Evolutionary conservation across 2,797 vertebrate species (phyloP), one percentile per base, ranked within the genome.

Genomic region (Syngnathus rostellatus): DNA sequence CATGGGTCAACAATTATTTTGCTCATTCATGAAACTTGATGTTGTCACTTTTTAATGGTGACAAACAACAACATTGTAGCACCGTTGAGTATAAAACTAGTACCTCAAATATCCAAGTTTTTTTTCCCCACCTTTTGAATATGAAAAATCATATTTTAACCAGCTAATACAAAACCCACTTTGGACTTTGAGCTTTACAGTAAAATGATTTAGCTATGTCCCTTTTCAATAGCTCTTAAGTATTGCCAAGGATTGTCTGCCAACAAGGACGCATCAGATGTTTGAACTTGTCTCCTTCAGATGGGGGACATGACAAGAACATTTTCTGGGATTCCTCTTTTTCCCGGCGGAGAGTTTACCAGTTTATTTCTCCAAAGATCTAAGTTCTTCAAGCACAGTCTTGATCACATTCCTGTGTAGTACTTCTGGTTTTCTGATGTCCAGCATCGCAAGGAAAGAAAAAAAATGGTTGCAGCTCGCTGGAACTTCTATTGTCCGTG

Each of bases 381-480:
- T 41, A 11, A 53, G 37, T n/a, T 54, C 48, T 38, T 65, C 72
- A 77, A 77, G 63, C 46, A 67, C 71, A 77, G 65, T 83, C 71
- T 70, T 65, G 68, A 83, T 82, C 70, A 74, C 78, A 80, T 75
- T 83, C 73, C 72, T 74, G 66, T 69, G 73, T 66, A 58, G 65
- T 76, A 76, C 67, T 75, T 80, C 81, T 82, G 77, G 67, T 71
- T 76, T 86, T 78, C 77, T 83, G 84, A 89, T 88, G 83, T 86
- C 86, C 82, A 67, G 85, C 84, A 88, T 88, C 84, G 2, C 72
- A 67, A 77, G 69, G 72, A 85, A 62, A 46, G 80, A 72, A 61
- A 74, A 75, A 75, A 83, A 66, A 77, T 67, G 69, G 77, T 74
- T 43, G 71, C 65, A 72, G 63, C 65, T 72, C 65, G 75, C 60